phyloP scores from a whole-genome alignment of 2,888 invertebrate species.

The Drosophila seclusa region DNA sequence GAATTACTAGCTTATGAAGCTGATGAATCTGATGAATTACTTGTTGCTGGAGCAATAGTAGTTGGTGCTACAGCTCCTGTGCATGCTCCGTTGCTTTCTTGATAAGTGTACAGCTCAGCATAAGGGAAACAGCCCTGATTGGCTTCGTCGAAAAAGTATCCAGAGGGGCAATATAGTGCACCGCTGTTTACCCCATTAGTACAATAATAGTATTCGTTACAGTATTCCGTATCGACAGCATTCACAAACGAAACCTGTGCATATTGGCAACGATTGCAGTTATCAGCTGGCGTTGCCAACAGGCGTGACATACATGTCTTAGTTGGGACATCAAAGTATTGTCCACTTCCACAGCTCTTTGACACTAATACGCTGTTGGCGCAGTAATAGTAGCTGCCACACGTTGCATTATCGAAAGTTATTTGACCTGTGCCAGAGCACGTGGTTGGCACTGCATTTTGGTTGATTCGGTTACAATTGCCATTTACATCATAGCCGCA shows the following conservation, averaged over 20 bases:
- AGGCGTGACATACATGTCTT: neutral
- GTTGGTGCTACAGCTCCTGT: accelerated
- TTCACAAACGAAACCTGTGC: slow-evolving; percentile 39
- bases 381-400: slow-evolving; percentile 48
- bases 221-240: slow-evolving; percentile 25
- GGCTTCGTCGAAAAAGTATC: slow-evolving; percentile 38
- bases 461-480: slow-evolving; percentile 44
- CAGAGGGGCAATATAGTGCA: accelerated
- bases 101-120: accelerated
- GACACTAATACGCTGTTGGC: neutral
- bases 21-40: too few species aligned
- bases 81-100: neutral
- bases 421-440: accelerated
- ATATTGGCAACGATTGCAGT: slow-evolving; percentile 64
- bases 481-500: slow-evolving; percentile 13
- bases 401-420: neutral
- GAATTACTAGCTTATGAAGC: neutral
- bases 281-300: neutral
- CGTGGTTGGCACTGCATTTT: accelerated
- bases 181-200: neutral
- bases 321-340: slow-evolving; percentile 34
- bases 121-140: slow-evolving; percentile 40
- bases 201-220: slow-evolving; percentile 55
- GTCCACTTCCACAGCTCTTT: slow-evolving; percentile 18
- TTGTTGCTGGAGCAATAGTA: accelerated